Conservation (phyloP, 2,888 invertebrate genomes). For the Polia nebulosa region DNA sequence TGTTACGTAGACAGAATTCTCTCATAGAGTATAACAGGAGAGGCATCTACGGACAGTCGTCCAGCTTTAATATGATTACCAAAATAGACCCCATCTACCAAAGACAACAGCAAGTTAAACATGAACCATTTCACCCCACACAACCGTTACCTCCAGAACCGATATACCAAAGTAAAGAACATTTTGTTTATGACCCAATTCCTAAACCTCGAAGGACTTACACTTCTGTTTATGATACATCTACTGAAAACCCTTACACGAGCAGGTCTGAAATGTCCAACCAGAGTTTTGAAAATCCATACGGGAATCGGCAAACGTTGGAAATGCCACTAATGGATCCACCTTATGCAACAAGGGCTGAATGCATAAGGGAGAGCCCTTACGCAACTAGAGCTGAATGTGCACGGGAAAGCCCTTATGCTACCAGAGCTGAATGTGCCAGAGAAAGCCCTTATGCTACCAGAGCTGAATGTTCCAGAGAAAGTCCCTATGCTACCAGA, state of each 20-base stretch:
- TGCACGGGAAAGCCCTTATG: constrained; percentile 66
- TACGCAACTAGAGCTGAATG: constrained; percentile 62
- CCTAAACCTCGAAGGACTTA: constrained; percentile 89
- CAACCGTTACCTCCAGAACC: constrained; percentile 90
- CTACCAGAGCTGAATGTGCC: constrained; percentile 54
- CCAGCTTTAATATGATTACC: constrained; percentile 90
- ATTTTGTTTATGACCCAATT: constrained; percentile 88
- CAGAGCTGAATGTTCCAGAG: constrained; percentile 51
- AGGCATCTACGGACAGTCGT: constrained; percentile 87
- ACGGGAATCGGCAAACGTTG: constrained; percentile 83
- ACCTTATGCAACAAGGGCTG: constrained; percentile 77
- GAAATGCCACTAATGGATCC: constrained; percentile 85
- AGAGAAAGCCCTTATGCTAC: constrained; percentile 68
- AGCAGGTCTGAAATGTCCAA: constrained; percentile 85
- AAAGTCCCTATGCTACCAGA: constrained; percentile 68
- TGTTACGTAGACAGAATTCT: constrained; percentile 89
- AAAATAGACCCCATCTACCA: constrained; percentile 91
- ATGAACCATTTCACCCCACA: constrained; percentile 88
- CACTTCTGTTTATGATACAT: constrained; percentile 86
- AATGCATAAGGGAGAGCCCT: constrained; percentile 64
- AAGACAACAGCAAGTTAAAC: constrained; percentile 88
- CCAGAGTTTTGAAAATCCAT: constrained; percentile 86
- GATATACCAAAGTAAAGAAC: constrained; percentile 89
- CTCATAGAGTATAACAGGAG: constrained; percentile 89
- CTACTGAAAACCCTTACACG: constrained; percentile 85